Conservation (phyloP, 2,113 vertebrate genomes). For the Gymnorhina tibicen region DNA sequence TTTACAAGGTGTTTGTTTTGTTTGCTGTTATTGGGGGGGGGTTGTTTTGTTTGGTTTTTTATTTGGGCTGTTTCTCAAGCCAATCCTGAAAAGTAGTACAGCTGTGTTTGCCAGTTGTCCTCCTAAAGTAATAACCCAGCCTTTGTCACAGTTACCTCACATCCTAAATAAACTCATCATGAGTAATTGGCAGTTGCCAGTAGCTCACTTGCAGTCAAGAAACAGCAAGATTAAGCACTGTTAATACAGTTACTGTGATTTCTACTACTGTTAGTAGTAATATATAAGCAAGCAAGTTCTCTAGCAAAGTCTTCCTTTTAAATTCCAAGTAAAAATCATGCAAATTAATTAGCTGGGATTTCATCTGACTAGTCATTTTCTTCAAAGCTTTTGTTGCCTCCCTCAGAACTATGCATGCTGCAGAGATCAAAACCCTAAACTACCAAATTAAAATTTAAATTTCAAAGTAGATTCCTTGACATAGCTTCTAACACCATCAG, state of each 20-base stretch:
- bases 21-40: background rate
- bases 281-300: background rate
- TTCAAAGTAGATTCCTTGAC: background rate
- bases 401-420: background rate
- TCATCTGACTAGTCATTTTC: background rate
- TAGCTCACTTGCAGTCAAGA: background rate
- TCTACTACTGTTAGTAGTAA: background rate
- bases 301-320: background rate
- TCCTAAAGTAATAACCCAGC: background rate
- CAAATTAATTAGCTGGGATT: background rate
- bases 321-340: background rate
- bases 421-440: background rate
- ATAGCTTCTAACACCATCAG: background rate
- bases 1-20: background rate
- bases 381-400: background rate
- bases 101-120: background rate
- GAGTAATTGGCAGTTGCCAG: background rate
- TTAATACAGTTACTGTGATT: background rate
- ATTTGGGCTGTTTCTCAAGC: background rate
- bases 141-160: background rate
- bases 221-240: background rate
- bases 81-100: background rate
- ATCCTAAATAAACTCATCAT: background rate
- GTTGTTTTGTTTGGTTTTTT: background rate
- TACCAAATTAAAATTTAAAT: background rate